phyloP scores from a whole-genome alignment of 2,888 invertebrate genomes.

The Parnassius orleans region DNA sequence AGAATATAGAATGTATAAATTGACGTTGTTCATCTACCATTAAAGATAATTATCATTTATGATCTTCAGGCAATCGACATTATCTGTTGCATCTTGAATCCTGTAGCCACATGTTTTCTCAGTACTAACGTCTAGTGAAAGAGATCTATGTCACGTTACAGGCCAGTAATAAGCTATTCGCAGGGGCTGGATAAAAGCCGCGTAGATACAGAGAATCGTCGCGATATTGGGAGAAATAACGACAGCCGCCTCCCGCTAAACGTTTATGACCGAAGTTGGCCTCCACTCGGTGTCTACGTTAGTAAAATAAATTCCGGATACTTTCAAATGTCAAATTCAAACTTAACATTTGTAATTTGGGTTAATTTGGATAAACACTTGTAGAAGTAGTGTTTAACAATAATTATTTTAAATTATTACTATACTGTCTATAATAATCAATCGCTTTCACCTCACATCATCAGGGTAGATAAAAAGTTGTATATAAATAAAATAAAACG shows the following conservation, averaged over 20 bases:
- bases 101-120: neutral
- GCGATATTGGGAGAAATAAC: constrained; percentile 14
- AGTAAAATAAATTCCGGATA: neutral
- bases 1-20: no score
- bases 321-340: neutral
- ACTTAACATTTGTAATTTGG: no score
- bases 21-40: no score
- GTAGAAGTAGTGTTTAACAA: no score
- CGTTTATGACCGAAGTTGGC: constrained; percentile 12
- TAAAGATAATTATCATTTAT: no score
- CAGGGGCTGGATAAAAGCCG: constrained; percentile 8
- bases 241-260: constrained; percentile 5
- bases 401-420: no score
- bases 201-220: constrained; percentile 11
- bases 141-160: constrained; percentile 3
- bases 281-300: neutral
- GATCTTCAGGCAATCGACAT: no score
- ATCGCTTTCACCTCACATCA: no score
- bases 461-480: no score
- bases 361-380: no score
- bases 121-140: constrained; percentile 7
- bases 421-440: no score
- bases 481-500: no score
- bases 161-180: constrained; percentile 15
- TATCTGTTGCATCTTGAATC: neutral